Base-by-base conservation (phyloP, 2,113 vertebrate genomes). In the Loxodonta africana region DNA sequence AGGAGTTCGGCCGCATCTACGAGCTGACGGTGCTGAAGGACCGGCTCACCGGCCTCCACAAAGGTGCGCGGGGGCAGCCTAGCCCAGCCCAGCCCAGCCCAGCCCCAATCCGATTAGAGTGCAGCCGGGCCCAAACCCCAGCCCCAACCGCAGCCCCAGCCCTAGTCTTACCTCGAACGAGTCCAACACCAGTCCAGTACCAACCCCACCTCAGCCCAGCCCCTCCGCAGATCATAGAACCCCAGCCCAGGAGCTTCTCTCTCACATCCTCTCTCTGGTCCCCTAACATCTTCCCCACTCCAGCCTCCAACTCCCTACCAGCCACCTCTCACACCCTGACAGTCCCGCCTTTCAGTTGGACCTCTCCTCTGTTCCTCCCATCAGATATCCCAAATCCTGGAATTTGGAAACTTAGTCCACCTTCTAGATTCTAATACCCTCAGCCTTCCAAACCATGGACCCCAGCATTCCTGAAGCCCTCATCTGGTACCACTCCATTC, bases 1-100 rank as follows among this genome's bases (percentile, higher is more conserved):
- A 99, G 99, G 99, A 99, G 99, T 99, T 99, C 99, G 99, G 99
- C 98, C 99, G 99, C 99, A 99, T 99, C 99, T 99, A 99, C 99
- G 99, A 99, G 99, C 99, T 99, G 98, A 99, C 99, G 98, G 99
- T 99, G 98, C 99, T 99, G 98, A 99, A 99, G 99, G 99, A 99
- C 99, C 99, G 99, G 98, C 99, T 99, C 99, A 99, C 99, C 95
- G 99, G 99, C 98, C 99, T 99, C 99, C 99, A 99, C 99, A 99
- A 99, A 99, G 99, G 99, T 99, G 98, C 98, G 99, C 96, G 89
- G 95, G 93, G 95, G 95, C 94, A 95, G 91, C 97, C 91, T 86
- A 92, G 94, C 88, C 95, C 87, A 26, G 86, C 91, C 93, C 92
- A 69, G 76, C 87, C 97, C 87, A n/a, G 80, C 93, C 93, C 88